Evolutionary conservation across 1,140 invertebrate genomes (phyloP), one percentile per base, ranked within the genome.

Genomic region (Mesaphorura yosii): DNA sequence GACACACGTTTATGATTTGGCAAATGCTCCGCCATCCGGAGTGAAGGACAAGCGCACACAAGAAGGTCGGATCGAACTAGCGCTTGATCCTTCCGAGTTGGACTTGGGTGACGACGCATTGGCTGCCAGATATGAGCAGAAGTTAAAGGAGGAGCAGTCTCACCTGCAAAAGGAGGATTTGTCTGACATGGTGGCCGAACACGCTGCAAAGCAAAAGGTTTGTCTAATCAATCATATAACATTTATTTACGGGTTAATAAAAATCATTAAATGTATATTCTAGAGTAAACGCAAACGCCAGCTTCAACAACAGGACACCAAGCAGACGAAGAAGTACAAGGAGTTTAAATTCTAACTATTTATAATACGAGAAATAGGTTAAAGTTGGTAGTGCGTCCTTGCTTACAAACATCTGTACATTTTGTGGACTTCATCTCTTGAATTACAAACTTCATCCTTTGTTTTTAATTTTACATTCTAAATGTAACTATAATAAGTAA

Each of bases 101-200:
- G 95, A 98, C 71, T 70, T 93, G 65, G 70, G 97, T 68, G 88
- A 87, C 38, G 88, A 91, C 60, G 89, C 91, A 2, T 92, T 98
- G 84, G 89, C 92, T 47, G 88, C 89, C 31, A 75, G 93, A 29
- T 98, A 98, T 69, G 95, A 98, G 68, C 88, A 96, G 62, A 91
- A 94, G 52, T 81, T 96, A 71, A 76, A 88, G 40, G 91, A 95
- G 66, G 83, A 90, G 64, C 87, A 93, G 65, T 83, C 84, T 60
- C 78, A 86, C 67, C 71, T 88, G 28, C 82, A 84, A 57, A 84
- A 89, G 58, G 95, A 98, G 73, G 95, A 98, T 76, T 77, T 98
- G 14, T 94, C 89, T 20, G 94, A 98, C 67, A 96, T 98, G 92
- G 78, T 98, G 55, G 92, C 92, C 22, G 93, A 98, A 72, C 93